Evolutionary conservation across 2,797 vertebrate species (phyloP).

Genomic region (Phalloptychus januarius): DNA sequence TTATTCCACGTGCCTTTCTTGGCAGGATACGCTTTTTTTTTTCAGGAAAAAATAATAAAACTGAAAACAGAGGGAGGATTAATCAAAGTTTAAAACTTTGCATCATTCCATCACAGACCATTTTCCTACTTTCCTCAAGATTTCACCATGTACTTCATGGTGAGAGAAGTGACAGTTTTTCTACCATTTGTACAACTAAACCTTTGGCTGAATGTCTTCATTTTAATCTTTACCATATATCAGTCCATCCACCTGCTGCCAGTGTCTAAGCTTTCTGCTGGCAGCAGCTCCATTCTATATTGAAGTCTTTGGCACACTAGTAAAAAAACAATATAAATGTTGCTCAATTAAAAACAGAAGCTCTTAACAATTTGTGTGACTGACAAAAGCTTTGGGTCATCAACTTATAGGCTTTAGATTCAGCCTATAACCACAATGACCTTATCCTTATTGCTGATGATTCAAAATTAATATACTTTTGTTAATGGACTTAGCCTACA

Average conservation of each 20-base stretch:
- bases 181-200: neutral
- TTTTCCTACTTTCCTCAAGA: neutral
- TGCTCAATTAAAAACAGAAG: neutral
- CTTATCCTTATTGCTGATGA: neutral
- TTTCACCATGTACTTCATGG: neutral
- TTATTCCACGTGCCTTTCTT: neutral
- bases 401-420: neutral
- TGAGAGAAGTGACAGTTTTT: neutral
- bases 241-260: neutral
- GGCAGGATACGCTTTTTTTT: neutral
- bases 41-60: too few relatives aligned
- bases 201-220: neutral
- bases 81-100: too few relatives aligned
- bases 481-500: neutral
- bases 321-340: neutral
- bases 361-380: neutral
- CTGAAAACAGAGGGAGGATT: too few relatives aligned
- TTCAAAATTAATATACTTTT: neutral
- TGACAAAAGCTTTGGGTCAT: neutral
- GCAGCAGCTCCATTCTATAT: neutral
- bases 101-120: too few relatives aligned
- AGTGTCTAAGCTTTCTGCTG: neutral
- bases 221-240: neutral
- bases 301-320: neutral
- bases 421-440: neutral